Conservation (phyloP, 2,888 invertebrate genomes). For the Leptinotarsa juncta region DNA sequence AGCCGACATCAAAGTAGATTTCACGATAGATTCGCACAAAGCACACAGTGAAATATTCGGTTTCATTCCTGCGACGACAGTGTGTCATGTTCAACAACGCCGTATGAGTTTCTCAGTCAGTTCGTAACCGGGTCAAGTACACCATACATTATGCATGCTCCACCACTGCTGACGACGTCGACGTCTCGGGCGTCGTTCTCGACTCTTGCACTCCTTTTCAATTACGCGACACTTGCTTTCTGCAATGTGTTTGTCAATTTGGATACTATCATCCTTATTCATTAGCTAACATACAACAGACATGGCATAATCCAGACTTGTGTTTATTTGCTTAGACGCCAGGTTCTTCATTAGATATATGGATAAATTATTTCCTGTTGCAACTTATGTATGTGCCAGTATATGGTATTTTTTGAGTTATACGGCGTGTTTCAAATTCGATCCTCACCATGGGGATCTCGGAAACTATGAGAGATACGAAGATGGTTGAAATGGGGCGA, state of each 20-base stretch:
- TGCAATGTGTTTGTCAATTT: constrained; percentile 38
- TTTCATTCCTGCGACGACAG: constrained; percentile 1
- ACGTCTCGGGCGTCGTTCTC: constrained; percentile 27
- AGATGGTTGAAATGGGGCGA: too few species aligned
- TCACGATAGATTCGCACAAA: background rate
- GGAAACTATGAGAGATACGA: too few species aligned
- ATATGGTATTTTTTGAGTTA: too few species aligned
- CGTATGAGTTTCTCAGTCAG: constrained; percentile 32
- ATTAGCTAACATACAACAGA: background rate
- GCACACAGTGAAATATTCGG: background rate
- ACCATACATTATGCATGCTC: constrained; percentile 49
- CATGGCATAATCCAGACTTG: background rate
- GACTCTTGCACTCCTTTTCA: constrained; percentile 43
- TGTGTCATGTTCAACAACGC: constrained; percentile 17
- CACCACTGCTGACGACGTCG: constrained; percentile 36
- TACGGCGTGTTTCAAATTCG: too few species aligned
- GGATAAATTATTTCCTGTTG: background rate
- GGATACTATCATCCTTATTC: constrained; percentile 12
- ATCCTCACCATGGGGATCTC: too few species aligned
- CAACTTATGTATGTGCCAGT: too few species aligned
- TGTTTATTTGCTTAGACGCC: background rate
- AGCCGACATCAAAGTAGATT: constrained; percentile 5
- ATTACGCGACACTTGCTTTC: constrained; percentile 46
- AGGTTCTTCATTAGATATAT: background rate
- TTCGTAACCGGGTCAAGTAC: constrained; percentile 48